Evolutionary conservation across 2,888 invertebrate species (phyloP).

Genomic region (Cylloceria caligata): DNA sequence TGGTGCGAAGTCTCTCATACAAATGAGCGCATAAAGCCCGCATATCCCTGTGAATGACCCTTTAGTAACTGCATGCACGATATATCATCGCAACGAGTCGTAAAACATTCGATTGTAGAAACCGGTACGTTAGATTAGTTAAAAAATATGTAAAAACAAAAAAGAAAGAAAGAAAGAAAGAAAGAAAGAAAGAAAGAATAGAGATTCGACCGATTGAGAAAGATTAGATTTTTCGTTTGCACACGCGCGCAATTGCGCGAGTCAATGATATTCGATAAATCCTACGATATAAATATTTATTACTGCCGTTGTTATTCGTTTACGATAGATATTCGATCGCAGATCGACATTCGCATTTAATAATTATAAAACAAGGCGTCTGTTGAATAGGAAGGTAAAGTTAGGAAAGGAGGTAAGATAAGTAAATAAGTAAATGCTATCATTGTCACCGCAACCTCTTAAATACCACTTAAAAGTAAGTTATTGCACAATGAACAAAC

Average conservation of each 20-base stretch:
- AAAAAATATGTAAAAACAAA: constrained; percentile 29
- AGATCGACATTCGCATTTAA: constrained; percentile 39
- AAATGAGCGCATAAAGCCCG: background rate
- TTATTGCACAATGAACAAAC: constrained; percentile 82
- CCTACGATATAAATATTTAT: background rate
- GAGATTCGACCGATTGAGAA: constrained; percentile 53
- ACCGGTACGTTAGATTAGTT: constrained; percentile 40
- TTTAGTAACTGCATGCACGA: background rate
- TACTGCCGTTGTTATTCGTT: background rate
- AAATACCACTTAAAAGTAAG: constrained; percentile 64
- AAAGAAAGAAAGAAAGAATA: background rate
- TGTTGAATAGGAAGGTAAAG: constrained; percentile 42
- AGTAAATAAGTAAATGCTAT: constrained; percentile 71
- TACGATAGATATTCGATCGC: background rate
- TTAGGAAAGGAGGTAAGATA: constrained; percentile 22
- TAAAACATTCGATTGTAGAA: constrained; percentile 39
- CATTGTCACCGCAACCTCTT: constrained; percentile 63
- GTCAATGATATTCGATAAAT: background rate
- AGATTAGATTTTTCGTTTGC: constrained; percentile 59
- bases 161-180: background rate
- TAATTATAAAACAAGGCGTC: constrained; percentile 50
- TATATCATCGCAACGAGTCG: background rate
- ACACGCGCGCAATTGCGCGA: background rate
- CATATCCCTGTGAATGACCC: background rate
- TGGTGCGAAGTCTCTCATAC: constrained; percentile 9